Evolutionary conservation across 1,140 invertebrate genomes (phyloP), one percentile per base, ranked within the genome.

Genomic region (Sarcophaga bullata): DNA sequence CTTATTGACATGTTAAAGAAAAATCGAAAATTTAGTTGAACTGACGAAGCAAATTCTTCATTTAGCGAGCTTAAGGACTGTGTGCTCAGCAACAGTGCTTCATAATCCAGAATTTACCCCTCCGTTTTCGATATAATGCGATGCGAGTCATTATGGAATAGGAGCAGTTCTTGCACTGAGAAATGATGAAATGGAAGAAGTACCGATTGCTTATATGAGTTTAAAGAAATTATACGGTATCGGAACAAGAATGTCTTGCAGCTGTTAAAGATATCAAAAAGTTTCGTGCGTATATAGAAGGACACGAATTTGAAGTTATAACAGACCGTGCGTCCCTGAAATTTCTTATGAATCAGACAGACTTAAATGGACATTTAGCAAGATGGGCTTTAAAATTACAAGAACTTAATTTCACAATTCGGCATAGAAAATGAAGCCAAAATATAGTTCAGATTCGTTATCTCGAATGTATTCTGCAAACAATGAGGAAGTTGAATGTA

Each of bases 1-100:
- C 13, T 73, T 46, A 73, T 37, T 37, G 73, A 73, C 15, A 46
- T 73, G 37, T 46, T 73, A 15, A 25, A 73, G 46, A 46, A 15
- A 13, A 73, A 73, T 15, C 19, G 25, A 46, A 73, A 47, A 46
- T 37, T 73, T 86, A 85, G 3, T 84, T 91, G 0, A 78, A 90
- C 1, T 81, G 80, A 7, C 88, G 91, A 83, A 48, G 19, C 81
- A 13, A 49, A 78, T 48, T 47, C n/a, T 6, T 47, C 68, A 6
- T 84, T 84, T 13, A n/a, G 82, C 9, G 84, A 86, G 2, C 84
- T 78, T 0, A 62, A 81, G 10, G 83, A 87, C 80, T 37, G 11
- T 78, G 11, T 54, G 54, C 8, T n/a, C 48, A 68, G 46, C 73
- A 84, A 85, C 0, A 80, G 86, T 76, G 85, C 84, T 80, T n/a